These are phyloP conservation scores for Cantharis nigra DNA, from an alignment of 2,888 invertebrate species.

Conservation along the genomic window DNA sequence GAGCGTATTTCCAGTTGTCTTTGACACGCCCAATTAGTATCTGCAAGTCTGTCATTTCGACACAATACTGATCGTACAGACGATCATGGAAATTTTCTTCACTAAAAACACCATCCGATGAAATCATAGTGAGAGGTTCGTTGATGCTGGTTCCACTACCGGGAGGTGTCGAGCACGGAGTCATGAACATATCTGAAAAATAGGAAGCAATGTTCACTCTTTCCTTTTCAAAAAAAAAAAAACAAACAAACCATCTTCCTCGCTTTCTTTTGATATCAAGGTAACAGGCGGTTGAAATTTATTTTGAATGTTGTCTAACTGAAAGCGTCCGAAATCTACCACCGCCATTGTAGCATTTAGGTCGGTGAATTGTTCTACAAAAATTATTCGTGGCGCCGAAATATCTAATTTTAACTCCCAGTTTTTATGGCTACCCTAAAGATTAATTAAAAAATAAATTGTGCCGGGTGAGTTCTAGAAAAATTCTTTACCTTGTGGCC, in stretches of 20 bases:
- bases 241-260: conserved; percentile 54
- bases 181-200: conserved; percentile 70
- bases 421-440: conserved; percentile 68
- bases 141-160: conserved; percentile 73
- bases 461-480: not conserved
- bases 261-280: conserved; percentile 53
- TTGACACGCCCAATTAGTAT: conserved; percentile 86
- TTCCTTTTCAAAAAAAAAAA: not conserved
- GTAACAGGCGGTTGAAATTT: conserved; percentile 43
- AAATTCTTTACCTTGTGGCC: conserved; percentile 60
- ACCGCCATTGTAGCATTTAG: conserved; percentile 79
- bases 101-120: conserved; percentile 53
- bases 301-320: conserved; percentile 60
- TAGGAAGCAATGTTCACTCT: not conserved
- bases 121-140: conserved; percentile 52
- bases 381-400: conserved; percentile 89
- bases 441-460: not conserved
- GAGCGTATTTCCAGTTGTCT: conserved; percentile 89
- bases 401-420: conserved; percentile 93
- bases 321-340: conserved; percentile 88
- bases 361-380: conserved; percentile 80
- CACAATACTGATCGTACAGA: conserved; percentile 77
- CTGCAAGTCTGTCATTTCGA: conserved; percentile 83
- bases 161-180: conserved; percentile 87
- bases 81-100: conserved; percentile 69